phyloP scores from a whole-genome alignment of 1,140 invertebrate species.

The Eupeodes corollae region DNA sequence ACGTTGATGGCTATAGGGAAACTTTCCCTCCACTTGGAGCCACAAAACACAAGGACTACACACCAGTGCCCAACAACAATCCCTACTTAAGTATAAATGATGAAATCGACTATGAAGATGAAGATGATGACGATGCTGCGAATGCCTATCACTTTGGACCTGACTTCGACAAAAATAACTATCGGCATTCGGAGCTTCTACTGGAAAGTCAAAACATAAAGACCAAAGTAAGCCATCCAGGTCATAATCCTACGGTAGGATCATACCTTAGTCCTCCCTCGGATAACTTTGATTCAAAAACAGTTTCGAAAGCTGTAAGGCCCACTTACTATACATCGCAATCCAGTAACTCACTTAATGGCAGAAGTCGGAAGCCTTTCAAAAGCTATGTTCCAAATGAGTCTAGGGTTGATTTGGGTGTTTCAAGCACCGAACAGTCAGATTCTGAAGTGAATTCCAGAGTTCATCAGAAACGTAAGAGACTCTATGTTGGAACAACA shows the following conservation, averaged over 20 bases:
- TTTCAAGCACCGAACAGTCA: conserved; percentile 22
- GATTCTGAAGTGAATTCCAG: conserved; percentile 34
- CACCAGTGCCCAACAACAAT: conserved; percentile 10
- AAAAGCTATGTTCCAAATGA: conserved; percentile 13
- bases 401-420: conserved; percentile 20
- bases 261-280: conserved; percentile 29
- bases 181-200: conserved; percentile 14
- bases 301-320: background rate
- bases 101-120: conserved; percentile 28
- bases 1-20: conserved; percentile 63
- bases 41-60: conserved; percentile 25
- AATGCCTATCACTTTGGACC: conserved; percentile 2
- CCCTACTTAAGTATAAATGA: conserved; percentile 12
- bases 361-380: conserved; percentile 16
- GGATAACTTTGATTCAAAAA: conserved; percentile 15
- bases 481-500: conserved; percentile 33
- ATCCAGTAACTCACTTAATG: background rate
- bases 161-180: conserved; percentile 1
- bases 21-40: conserved; percentile 44
- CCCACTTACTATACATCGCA: background rate
- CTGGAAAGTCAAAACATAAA: conserved; percentile 23
- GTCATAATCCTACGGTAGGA: conserved; percentile 16
- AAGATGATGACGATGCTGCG: conserved; percentile 29
- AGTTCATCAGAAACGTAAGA: conserved; percentile 31
- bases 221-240: conserved; percentile 19